Percentiles rank a stretch among this genome's conserved stretches.
Conservation (phyloP, 1,140 invertebrate species). For the Diprion similis region DNA sequence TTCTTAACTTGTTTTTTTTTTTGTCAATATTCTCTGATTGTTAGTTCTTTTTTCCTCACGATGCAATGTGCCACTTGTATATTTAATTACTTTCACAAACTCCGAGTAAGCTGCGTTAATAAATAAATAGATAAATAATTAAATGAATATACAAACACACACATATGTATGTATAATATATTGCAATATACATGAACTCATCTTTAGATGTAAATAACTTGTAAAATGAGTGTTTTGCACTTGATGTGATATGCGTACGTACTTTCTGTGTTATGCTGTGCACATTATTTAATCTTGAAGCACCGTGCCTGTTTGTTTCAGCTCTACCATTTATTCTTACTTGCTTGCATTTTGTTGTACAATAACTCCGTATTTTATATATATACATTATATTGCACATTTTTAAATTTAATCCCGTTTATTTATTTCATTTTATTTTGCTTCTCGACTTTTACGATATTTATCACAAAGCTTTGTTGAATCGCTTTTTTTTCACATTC, state of each 20-base stretch:
- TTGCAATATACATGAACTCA: too few relatives aligned
- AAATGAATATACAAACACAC: too few relatives aligned
- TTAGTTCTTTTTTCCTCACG: too few relatives aligned
- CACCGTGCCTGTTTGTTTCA: slow-evolving; percentile 1
- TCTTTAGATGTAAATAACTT: neutral
- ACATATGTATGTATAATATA: too few relatives aligned
- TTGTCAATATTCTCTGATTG: neutral
- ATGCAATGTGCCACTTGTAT: too few relatives aligned
- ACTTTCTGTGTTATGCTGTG: neutral
- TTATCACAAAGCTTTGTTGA: too few relatives aligned
- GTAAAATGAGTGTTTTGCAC: slow-evolving; percentile 2
- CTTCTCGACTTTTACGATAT: neutral
- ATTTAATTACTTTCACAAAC: too few relatives aligned
- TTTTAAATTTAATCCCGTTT: neutral
- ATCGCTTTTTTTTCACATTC: too few relatives aligned
- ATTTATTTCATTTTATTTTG: neutral
- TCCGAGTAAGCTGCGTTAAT: too few relatives aligned
- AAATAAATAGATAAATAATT: too few relatives aligned
- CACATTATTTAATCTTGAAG: neutral
- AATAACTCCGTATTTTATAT: neutral
- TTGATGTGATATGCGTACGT: neutral
- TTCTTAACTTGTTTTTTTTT: neutral
- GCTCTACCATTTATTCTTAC: neutral
- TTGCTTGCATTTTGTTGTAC: slow-evolving; percentile 1
- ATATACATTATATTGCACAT: neutral